phyloP scores from a whole-genome alignment of 2,113 vertebrate genomes.

The Pygoscelis antarcticus region DNA sequence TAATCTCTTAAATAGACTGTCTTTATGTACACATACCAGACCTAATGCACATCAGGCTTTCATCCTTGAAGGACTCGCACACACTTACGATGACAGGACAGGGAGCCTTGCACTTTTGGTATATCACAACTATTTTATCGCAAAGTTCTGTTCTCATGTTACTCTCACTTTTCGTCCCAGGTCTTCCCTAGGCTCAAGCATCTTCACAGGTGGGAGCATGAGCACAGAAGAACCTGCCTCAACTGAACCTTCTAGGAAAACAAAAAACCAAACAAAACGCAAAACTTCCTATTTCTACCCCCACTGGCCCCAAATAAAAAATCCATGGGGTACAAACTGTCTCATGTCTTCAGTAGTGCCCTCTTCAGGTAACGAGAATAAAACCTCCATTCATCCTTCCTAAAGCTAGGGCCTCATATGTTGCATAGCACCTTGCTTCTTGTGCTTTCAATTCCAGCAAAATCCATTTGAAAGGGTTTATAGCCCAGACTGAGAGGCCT shows the following conservation, averaged over 20 bases:
- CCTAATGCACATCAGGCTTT: neutral
- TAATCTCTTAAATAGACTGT: neutral
- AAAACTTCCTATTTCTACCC: neutral
- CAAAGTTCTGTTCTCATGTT: neutral
- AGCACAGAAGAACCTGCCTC: neutral
- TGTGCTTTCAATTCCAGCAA: neutral
- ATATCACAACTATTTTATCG: neutral
- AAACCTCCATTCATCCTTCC: neutral
- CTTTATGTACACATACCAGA: neutral
- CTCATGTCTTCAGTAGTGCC: neutral
- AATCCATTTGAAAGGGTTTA: neutral
- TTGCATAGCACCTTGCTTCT: neutral
- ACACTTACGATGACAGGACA: neutral
- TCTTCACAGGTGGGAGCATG: neutral
- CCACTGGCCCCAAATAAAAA: accelerated
- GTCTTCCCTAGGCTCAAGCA: neutral
- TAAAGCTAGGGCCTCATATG: neutral
- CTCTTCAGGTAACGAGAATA: neutral
- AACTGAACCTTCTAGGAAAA: neutral
- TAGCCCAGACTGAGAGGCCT: neutral
- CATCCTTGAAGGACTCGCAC: neutral
- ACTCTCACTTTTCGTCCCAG: neutral
- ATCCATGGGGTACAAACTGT: neutral
- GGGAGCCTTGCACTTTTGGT: neutral
- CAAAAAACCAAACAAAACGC: neutral